Evolutionary conservation across 2,888 invertebrate species (phyloP).

Genomic region (Heteropelma amictum): DNA sequence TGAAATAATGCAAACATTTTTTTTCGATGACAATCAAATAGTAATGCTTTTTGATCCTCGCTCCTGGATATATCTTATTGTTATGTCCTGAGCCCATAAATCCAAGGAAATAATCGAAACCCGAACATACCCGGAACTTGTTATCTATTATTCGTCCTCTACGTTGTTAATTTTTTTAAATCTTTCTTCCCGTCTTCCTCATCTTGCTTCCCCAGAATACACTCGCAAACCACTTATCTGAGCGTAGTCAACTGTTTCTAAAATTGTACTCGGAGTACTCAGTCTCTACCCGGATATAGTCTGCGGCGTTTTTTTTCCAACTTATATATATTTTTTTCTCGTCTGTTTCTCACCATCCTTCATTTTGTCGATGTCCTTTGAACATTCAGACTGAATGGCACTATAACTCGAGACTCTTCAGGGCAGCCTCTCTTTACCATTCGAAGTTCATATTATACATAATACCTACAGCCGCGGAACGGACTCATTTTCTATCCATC

Average conservation of each 20-base stretch:
- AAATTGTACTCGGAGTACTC: slow-evolving; percentile 12
- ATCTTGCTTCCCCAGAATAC: neutral
- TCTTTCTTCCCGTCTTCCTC: neutral
- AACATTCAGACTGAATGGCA: slow-evolving; percentile 27
- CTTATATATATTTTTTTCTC: neutral
- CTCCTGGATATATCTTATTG: too few relatives aligned
- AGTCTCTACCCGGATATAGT: neutral
- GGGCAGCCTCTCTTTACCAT: slow-evolving; percentile 38
- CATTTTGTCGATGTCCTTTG: slow-evolving; percentile 27
- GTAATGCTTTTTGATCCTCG: too few relatives aligned
- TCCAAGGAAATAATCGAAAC: too few relatives aligned
- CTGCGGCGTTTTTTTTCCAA: neutral
- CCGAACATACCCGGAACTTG: neutral
- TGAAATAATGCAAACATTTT: too few relatives aligned
- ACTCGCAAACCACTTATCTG: slow-evolving; percentile 5
- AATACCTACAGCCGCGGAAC: neutral
- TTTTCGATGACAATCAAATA: neutral
- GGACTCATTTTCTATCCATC: slow-evolving; percentile 22
- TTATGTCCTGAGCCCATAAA: too few relatives aligned
- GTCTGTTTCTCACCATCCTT: slow-evolving; percentile 15
- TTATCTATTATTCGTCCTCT: neutral
- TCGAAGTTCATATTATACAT: slow-evolving; percentile 15
- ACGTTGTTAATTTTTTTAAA: neutral
- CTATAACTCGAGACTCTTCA: slow-evolving; percentile 42
- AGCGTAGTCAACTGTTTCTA: neutral